Conservation (phyloP, 2,113 vertebrate genomes). For the Ancistrus triradiatus region DNA sequence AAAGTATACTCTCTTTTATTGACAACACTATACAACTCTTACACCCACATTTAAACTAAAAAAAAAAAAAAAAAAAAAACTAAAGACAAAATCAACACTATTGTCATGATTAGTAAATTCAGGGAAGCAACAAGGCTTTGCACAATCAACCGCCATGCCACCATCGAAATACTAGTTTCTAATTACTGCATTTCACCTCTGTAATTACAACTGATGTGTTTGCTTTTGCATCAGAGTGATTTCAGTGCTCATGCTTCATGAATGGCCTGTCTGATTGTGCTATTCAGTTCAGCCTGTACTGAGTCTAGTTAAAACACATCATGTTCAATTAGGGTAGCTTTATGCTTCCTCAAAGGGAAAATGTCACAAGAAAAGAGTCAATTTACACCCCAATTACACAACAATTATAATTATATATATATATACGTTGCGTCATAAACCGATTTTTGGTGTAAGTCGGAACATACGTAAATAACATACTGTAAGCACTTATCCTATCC, state of each 20-base stretch:
- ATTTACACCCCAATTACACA: too few species aligned
- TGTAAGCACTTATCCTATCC: too few species aligned
- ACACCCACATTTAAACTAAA: too few species aligned
- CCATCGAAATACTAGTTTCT: background rate
- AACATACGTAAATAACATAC: too few species aligned
- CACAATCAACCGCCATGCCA: background rate
- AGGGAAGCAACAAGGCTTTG: background rate
- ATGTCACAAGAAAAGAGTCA: background rate
- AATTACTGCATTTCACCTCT: conserved; percentile 21
- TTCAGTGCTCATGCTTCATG: background rate
- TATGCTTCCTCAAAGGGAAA: background rate
- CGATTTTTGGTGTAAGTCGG: too few species aligned
- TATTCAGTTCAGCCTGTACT: background rate
- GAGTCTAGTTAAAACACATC: conserved; percentile 1
- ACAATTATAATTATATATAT: too few species aligned
- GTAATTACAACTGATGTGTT: conserved; percentile 30
- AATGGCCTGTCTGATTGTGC: conserved; percentile 10
- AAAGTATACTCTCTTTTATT: too few species aligned
- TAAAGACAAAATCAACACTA: background rate
- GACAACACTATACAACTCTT: too few species aligned
- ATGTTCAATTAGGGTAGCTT: conserved; percentile 1
- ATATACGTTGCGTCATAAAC: too few species aligned
- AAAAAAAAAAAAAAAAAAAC: too few species aligned
- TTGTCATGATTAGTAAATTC: background rate
- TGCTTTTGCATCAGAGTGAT: background rate